phyloP scores from a whole-genome alignment of 2,888 invertebrate species.

The Axea sp. region DNA sequence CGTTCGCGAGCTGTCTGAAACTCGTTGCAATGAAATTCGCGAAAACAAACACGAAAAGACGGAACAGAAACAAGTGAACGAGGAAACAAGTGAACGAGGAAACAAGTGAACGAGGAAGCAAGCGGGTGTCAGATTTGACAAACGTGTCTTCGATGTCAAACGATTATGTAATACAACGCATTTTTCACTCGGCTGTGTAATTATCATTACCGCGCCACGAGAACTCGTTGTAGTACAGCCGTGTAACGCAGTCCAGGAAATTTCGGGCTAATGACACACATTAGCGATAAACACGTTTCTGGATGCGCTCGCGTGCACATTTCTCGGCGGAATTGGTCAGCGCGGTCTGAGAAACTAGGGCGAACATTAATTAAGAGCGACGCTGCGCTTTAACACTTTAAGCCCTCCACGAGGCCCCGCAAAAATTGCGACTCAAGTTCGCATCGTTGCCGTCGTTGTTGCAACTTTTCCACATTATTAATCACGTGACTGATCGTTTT shows the following conservation, averaged over 20 bases:
- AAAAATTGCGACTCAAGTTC: conserved; percentile 50
- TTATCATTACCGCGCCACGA: conserved; percentile 24
- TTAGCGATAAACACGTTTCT: conserved; percentile 45
- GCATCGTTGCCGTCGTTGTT: conserved; percentile 15
- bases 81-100: no score
- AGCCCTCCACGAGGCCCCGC: conserved; percentile 34
- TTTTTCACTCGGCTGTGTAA: no score
- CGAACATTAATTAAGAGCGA: conserved; percentile 58
- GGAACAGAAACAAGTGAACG: no score
- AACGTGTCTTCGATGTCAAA: no score
- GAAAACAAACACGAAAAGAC: no score
- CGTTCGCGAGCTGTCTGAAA: no score
- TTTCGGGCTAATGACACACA: conserved; percentile 53
- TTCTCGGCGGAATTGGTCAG: conserved; percentile 54
- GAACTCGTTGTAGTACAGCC: neutral
- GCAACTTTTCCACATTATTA: conserved; percentile 44
- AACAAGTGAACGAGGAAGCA: no score
- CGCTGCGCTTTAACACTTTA: conserved; percentile 45
- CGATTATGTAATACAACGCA: no score
- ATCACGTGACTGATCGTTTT: conserved; percentile 27
- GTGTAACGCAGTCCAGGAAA: conserved; percentile 33
- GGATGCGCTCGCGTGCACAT: conserved; percentile 40
- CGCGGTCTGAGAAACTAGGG: conserved; percentile 51
- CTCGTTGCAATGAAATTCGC: no score
- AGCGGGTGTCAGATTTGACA: no score